Evolutionary conservation across 2,888 invertebrate genomes (phyloP).

Genomic region (Buathra laborator): DNA sequence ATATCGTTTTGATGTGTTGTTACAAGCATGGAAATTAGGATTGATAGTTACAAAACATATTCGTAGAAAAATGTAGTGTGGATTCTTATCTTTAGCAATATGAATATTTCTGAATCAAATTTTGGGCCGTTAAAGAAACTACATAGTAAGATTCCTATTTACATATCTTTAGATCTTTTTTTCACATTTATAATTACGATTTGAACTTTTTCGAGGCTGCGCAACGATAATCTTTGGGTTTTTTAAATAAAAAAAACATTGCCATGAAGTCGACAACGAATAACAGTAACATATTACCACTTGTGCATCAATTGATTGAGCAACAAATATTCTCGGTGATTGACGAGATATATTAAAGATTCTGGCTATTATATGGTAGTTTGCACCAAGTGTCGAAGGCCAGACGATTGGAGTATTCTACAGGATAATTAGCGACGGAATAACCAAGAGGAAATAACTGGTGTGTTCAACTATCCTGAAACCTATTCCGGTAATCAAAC

Average conservation of each 20-base stretch:
- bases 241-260: background rate
- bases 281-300: background rate
- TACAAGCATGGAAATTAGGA: background rate
- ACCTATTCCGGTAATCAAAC: slow-evolving; percentile 54
- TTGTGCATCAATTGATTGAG: background rate
- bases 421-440: slow-evolving; percentile 51
- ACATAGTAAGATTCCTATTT: too few species aligned
- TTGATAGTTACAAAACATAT: too few species aligned
- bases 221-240: too few species aligned
- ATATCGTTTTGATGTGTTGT: background rate
- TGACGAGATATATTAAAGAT: background rate
- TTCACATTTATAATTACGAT: too few species aligned
- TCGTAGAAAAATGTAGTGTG: too few species aligned
- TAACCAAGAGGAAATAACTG: slow-evolving; percentile 47
- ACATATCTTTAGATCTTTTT: too few species aligned
- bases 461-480: slow-evolving; percentile 40
- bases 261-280: background rate
- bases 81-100: too few species aligned
- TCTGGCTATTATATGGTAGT: slow-evolving; percentile 32
- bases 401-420: slow-evolving; percentile 50
- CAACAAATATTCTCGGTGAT: background rate
- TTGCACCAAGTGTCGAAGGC: slow-evolving; percentile 31
- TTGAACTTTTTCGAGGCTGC: too few species aligned
- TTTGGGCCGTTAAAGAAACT: too few species aligned
- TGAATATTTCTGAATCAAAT: too few species aligned